These are phyloP conservation scores for Philereme vetulata DNA, from an alignment of 2,888 invertebrate genomes.

Conservation along the genomic window DNA sequence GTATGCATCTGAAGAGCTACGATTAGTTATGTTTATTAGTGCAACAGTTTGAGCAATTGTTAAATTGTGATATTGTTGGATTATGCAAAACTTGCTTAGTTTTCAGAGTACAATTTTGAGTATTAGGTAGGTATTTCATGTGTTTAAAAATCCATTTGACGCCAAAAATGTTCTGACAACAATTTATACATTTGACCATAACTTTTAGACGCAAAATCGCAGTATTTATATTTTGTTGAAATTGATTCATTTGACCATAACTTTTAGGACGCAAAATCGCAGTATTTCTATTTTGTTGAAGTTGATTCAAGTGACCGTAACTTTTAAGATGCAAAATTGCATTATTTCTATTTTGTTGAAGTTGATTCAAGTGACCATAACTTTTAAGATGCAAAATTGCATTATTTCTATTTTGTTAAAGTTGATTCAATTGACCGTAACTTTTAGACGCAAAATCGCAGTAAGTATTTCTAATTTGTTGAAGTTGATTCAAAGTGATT, in stretches of 20 bases:
- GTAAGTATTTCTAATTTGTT: no score
- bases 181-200: constrained; percentile 28
- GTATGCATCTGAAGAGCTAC: no score
- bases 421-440: constrained; percentile 30
- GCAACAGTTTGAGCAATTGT: constrained; percentile 36
- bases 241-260: no score
- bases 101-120: constrained; percentile 2
- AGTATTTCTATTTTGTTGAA: constrained; percentile 26
- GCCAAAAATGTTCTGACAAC: constrained; percentile 9
- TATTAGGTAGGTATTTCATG: constrained; percentile 1
- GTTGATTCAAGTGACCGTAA: no score
- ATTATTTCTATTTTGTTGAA: no score
- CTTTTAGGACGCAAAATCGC: constrained; percentile 16
- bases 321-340: no score
- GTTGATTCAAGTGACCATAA: no score
- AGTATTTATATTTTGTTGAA: no score
- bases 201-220: constrained; percentile 8
- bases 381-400: no score
- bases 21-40: not conserved
- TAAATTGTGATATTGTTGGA: constrained; percentile 35
- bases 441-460: constrained; percentile 8
- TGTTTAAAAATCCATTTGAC: constrained; percentile 13
- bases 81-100: constrained; percentile 5
- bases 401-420: no score
- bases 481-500: constrained; percentile 29